Conservation (phyloP, 2,113 vertebrate species). For the Limanda limanda region DNA sequence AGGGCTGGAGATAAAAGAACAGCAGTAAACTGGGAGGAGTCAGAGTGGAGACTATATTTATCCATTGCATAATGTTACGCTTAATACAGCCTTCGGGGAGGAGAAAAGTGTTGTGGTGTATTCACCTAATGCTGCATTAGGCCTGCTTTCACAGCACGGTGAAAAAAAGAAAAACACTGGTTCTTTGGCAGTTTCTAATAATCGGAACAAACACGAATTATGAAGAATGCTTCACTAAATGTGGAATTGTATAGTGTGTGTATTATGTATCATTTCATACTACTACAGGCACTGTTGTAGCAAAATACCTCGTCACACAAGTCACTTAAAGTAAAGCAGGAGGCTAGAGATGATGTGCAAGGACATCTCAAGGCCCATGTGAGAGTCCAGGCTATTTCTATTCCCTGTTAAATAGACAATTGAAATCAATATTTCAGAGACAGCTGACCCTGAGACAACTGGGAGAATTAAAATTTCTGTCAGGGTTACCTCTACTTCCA, state of each 20-base stretch:
- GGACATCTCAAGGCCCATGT: slow-evolving; percentile 24
- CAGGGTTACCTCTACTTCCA: slow-evolving; percentile 41
- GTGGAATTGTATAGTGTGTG: background rate
- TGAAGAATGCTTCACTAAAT: slow-evolving; percentile 7
- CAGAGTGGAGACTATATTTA: slow-evolving; percentile 70
- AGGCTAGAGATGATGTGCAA: slow-evolving; percentile 25
- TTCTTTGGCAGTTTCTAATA: slow-evolving; percentile 21
- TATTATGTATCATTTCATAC: background rate
- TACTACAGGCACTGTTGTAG: background rate
- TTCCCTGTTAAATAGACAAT: slow-evolving; percentile 46
- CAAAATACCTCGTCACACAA: background rate
- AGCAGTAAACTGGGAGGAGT: slow-evolving; percentile 60
- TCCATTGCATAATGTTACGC: slow-evolving; percentile 63
- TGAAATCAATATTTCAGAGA: slow-evolving; percentile 70
- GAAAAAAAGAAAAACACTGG: slow-evolving; percentile 5
- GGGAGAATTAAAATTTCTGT: slow-evolving; percentile 44
- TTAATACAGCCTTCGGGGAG: slow-evolving; percentile 56
- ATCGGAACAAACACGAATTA: slow-evolving; percentile 19
- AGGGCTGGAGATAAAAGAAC: slow-evolving; percentile 53
- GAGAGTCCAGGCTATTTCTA: slow-evolving; percentile 27
- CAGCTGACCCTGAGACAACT: slow-evolving; percentile 52
- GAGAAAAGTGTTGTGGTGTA: slow-evolving; percentile 49
- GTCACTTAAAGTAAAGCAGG: slow-evolving; percentile 11
- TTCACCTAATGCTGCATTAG: slow-evolving; percentile 62
- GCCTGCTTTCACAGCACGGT: slow-evolving; percentile 11